Conservation (phyloP, 2,888 invertebrate species). For the Glaucopsyche alexis region DNA sequence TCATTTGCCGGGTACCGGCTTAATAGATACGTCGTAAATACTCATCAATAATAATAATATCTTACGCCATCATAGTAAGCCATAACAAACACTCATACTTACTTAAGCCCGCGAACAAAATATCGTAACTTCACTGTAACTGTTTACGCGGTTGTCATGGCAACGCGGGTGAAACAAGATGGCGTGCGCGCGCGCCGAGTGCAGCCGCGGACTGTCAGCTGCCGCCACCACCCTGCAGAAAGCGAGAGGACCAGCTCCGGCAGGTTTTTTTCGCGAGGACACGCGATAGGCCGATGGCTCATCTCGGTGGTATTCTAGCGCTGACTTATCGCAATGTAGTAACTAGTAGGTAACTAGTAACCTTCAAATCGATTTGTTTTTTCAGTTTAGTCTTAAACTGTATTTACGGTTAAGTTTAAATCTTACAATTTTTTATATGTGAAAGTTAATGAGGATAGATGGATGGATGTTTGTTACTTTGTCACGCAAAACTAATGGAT, state of each 20-base stretch:
- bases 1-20: no score
- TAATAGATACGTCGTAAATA: neutral
- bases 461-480: no score
- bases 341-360: no score
- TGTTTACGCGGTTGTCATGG: constrained; percentile 73
- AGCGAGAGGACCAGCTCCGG: constrained; percentile 74
- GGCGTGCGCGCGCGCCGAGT: constrained; percentile 72
- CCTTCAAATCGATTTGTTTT: neutral
- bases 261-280: constrained; percentile 72
- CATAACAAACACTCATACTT: constrained; percentile 5
- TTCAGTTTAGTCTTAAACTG: neutral
- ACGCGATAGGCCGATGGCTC: constrained; percentile 43
- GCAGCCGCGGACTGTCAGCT: constrained; percentile 69
- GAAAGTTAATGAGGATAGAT: no score
- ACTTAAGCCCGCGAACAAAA: constrained; percentile 10
- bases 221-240: constrained; percentile 69
- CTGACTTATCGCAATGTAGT: neutral
- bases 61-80: neutral
- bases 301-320: neutral
- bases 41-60: neutral
- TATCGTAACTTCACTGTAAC: constrained; percentile 39
- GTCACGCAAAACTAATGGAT: no score
- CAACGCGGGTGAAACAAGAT: constrained; percentile 63
- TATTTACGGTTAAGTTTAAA: no score
- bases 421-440: no score